Evolutionary conservation across 2,797 vertebrate genomes (phyloP), one percentile per base, ranked within the genome.

Genomic region (Aselliscus stoliczkanus): DNA sequence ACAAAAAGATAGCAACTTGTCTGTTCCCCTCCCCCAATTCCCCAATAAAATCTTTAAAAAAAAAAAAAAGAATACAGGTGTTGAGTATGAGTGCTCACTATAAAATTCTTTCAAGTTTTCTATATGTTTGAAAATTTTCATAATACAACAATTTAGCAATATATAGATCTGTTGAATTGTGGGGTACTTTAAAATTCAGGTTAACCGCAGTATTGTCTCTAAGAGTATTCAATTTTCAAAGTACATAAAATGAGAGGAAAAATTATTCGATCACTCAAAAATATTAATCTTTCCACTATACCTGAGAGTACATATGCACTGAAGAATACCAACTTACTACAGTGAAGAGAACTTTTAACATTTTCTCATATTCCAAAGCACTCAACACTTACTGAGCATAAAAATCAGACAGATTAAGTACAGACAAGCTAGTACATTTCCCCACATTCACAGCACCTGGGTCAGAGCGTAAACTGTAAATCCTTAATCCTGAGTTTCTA

Each of bases 11-110:
- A n/a, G n/a, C n/a, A n/a, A n/a, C n/a, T n/a, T n/a, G n/a, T n/a
- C n/a, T n/a, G n/a, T n/a, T n/a, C n/a, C n/a, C n/a, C n/a, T n/a
- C n/a, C n/a, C n/a, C n/a, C n/a, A n/a, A n/a, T n/a, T n/a, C n/a
- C n/a, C n/a, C n/a, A n/a, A n/a, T n/a, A n/a, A n/a, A n/a, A n/a
- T n/a, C n/a, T n/a, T n/a, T n/a, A n/a, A n/a, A n/a, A n/a, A n/a
- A n/a, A n/a, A n/a, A n/a, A n/a, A n/a, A n/a, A n/a, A 95, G 67
- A 93, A 93, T 82, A 34, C 27, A 96, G 15, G n/a, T 70, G n/a
- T 34, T 77, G 50, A 95, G 25, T 47, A 65, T 34, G 44, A 95
- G n/a, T 44, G n/a, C 31, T 95, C 37, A 89, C 34, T 80, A 92
- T 50, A 95, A 89, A 96, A 94, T 21, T 72, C 34, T 93, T 87